phyloP scores from a whole-genome alignment of 2,113 vertebrate genomes.

The Cyphomyrus plagiostoma region DNA sequence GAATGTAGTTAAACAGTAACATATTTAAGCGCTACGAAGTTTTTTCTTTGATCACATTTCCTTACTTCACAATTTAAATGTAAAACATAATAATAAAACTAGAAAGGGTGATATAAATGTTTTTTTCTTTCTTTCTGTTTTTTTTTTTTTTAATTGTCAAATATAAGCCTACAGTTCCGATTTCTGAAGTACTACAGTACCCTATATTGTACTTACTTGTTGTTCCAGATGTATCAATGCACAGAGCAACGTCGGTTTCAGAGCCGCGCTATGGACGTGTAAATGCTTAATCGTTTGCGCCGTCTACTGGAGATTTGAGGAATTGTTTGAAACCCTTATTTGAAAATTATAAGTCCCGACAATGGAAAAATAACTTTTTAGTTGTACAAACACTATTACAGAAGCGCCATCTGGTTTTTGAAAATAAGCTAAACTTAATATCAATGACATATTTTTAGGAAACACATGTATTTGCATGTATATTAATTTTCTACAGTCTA shows the following conservation, averaged over 20 bases:
- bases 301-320: slow-evolving; percentile 75
- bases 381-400: background rate
- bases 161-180: background rate
- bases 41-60: background rate
- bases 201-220: background rate
- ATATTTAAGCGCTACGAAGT: background rate
- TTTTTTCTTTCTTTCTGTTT: background rate
- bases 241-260: slow-evolving; percentile 22
- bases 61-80: background rate
- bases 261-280: slow-evolving; percentile 28
- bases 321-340: slow-evolving; percentile 30
- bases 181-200: background rate
- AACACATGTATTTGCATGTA: background rate
- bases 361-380: background rate
- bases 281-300: slow-evolving; percentile 79
- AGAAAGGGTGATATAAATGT: background rate
- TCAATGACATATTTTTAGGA: background rate
- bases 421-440: background rate
- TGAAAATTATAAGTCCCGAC: background rate
- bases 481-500: background rate
- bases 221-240: background rate
- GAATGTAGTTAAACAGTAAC: background rate
- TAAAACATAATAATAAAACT: background rate
- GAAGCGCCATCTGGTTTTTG: background rate
- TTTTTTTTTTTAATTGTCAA: background rate